These are phyloP conservation scores for Patella ulyssiponensis DNA, from an alignment of 2,888 invertebrate genomes.

Conservation along the genomic window DNA sequence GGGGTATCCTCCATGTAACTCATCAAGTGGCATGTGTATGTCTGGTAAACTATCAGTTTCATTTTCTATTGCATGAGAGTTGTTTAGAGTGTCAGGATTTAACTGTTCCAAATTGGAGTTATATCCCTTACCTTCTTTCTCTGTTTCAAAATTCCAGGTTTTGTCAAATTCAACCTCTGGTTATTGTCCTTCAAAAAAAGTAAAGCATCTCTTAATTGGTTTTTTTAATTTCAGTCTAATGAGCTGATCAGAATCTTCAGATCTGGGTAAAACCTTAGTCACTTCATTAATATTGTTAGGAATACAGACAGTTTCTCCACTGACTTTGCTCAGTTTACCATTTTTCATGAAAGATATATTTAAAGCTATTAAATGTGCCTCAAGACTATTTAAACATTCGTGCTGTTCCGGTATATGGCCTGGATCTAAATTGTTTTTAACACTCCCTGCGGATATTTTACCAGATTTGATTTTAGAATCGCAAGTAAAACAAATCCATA, in stretches of 20 bases:
- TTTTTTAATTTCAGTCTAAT: not conserved
- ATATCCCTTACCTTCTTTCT: too few species aligned
- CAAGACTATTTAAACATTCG: not conserved
- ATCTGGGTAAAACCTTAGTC: not conserved
- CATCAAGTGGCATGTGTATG: too few species aligned
- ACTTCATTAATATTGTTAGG: conserved; percentile 6
- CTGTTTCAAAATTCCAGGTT: not conserved
- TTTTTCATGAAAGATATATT: conserved; percentile 6
- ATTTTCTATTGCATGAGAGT: too few species aligned
- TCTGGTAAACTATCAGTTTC: too few species aligned
- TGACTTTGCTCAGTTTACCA: not conserved
- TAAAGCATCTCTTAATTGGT: not conserved
- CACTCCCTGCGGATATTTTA: conserved; percentile 4
- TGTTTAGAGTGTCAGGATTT: too few species aligned
- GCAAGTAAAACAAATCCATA: not conserved
- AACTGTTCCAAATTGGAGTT: too few species aligned
- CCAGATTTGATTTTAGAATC: not conserved
- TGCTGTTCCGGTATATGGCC: not conserved
- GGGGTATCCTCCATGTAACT: too few species aligned
- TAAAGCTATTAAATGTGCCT: not conserved
- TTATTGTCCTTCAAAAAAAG: not conserved
- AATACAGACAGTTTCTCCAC: not conserved
- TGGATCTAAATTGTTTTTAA: conserved; percentile 9
- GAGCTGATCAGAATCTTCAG: not conserved
- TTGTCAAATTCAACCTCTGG: not conserved